Percentiles rank a stretch among this genome's conserved stretches.
phyloP scores from a whole-genome alignment of 2,113 vertebrate species.

The Ophthalmolycus amberensis region DNA sequence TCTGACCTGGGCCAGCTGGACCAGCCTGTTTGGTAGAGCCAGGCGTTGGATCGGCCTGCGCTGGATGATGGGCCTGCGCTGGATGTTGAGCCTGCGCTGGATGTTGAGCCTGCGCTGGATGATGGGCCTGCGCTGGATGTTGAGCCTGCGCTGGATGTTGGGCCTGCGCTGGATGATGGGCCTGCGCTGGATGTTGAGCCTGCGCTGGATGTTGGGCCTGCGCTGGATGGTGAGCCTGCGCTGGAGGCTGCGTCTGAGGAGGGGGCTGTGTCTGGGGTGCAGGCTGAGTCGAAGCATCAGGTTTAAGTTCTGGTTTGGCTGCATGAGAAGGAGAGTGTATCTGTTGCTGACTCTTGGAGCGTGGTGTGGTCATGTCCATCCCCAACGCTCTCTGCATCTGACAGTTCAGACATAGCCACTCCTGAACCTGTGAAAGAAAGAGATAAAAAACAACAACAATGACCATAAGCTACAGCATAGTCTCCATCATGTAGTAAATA shows the following conservation, averaged over 20 bases:
- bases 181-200: constrained; percentile 54
- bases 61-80: constrained; percentile 10
- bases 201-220: constrained; percentile 41
- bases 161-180: background rate
- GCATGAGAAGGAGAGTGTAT: constrained; percentile 90
- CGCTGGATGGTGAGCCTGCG: constrained; percentile 42
- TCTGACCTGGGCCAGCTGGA: constrained; percentile 64
- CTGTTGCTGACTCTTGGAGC: constrained; percentile 97
- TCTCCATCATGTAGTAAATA: background rate
- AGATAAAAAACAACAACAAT: constrained; percentile 28
- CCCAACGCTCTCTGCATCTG: constrained; percentile 99
- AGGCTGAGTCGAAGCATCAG: constrained; percentile 62
- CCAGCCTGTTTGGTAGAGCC: constrained; percentile 65
- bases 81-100: constrained; percentile 43
- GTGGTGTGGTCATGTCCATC: constrained; percentile 99
- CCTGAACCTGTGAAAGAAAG: constrained; percentile 88
- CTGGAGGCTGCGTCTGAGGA: constrained; percentile 59
- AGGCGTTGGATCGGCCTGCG: constrained; percentile 42
- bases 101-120: constrained; percentile 46
- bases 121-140: background rate
- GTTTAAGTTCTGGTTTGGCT: constrained; percentile 83
- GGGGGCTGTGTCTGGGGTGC: constrained; percentile 60
- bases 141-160: constrained; percentile 52
- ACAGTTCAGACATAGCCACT: constrained; percentile 99
- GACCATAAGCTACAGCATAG: background rate